Evolutionary conservation across 2,797 vertebrate genomes (phyloP).

Genomic region (Neolamprologus multifasciatus): DNA sequence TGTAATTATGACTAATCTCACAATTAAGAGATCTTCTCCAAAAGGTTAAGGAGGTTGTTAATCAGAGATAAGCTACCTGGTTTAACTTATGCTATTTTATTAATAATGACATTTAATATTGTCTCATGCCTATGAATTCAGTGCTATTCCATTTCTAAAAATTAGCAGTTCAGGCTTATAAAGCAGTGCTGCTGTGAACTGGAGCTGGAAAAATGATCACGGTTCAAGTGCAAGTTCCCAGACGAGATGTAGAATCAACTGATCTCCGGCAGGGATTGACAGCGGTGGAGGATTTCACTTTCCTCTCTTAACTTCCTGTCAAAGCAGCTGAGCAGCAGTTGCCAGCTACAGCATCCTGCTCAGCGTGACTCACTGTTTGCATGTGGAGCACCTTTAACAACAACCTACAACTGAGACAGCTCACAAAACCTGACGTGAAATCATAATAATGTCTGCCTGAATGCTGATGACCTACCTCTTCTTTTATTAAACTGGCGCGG

Average conservation of each 20-base stretch:
- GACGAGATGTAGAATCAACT: neutral
- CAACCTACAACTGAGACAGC: neutral
- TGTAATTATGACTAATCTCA: neutral
- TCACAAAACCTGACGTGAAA: neutral
- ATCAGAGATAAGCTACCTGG: neutral
- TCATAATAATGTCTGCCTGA: neutral
- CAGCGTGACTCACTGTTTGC: neutral
- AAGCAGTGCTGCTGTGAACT: neutral
- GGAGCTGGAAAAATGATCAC: neutral
- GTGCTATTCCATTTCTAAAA: neutral
- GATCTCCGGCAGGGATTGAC: neutral
- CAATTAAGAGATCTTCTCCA: neutral
- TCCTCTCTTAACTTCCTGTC: neutral
- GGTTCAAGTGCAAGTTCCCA: neutral
- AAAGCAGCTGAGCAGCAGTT: neutral
- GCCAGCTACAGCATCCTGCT: neutral
- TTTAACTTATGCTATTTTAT: neutral
- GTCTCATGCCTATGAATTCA: neutral
- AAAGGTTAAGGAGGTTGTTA: neutral
- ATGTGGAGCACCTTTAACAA: neutral
- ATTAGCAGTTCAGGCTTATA: neutral
- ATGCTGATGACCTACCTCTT: neutral
- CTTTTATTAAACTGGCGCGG: neutral
- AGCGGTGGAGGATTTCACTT: neutral
- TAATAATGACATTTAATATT: neutral